These are phyloP conservation scores for Steatocranus sp. DNA, from an alignment of 2,797 vertebrate genomes.

Conservation along the genomic window DNA sequence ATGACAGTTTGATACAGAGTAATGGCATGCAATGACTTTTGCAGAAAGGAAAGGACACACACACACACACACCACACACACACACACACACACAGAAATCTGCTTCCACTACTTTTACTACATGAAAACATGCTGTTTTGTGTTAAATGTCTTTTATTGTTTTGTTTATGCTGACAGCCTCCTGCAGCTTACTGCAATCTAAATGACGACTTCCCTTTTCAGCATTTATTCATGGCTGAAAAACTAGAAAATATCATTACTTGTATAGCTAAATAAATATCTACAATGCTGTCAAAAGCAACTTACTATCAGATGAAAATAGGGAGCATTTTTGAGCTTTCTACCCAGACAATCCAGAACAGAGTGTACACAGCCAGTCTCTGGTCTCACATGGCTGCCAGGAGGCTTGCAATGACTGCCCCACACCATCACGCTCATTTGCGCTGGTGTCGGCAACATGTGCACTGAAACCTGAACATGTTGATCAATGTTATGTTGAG, in stretches of 20 bases:
- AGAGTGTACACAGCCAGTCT: not conserved
- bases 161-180: not conserved
- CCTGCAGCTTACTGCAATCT: not conserved
- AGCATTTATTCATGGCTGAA: not conserved
- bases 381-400: not conserved
- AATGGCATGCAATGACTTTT: not conserved
- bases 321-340: not conserved
- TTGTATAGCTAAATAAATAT: not conserved
- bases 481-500: not conserved
- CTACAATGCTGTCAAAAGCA: not conserved
- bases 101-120: not conserved
- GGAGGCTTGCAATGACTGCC: not conserved
- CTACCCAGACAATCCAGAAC: accelerated
- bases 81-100: not conserved
- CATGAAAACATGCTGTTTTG: not conserved
- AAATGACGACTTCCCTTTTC: accelerated
- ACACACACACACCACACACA: not conserved
- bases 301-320: not conserved
- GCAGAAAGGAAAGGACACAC: not conserved
- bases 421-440: accelerated
- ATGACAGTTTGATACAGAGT: not conserved
- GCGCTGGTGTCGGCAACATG: accelerated
- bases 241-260: accelerated
- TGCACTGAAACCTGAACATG: accelerated
- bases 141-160: not conserved